Evolutionary conservation across 2,113 vertebrate genomes (phyloP).

Genomic region (Oreochromis spilurus): DNA sequence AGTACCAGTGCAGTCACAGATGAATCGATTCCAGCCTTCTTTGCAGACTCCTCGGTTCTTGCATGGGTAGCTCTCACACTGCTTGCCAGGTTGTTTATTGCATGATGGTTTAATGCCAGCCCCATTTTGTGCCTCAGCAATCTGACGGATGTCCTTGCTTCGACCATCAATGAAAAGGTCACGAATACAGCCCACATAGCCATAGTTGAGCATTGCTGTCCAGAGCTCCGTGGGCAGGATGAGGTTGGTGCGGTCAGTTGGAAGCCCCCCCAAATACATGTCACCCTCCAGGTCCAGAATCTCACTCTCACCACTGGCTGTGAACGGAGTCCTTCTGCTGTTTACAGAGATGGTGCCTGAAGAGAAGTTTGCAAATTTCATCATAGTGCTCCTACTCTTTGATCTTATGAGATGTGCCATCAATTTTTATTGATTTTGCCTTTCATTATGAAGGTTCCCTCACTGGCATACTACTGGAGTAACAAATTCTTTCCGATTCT

Average conservation of each 20-base stretch:
- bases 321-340: slow-evolving; percentile 93
- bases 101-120: slow-evolving; percentile 96
- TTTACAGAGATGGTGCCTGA: slow-evolving; percentile 97
- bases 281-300: slow-evolving; percentile 96
- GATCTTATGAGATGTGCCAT: not conserved
- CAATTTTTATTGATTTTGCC: not conserved
- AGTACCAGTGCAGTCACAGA: slow-evolving; percentile 95
- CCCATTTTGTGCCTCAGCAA: slow-evolving; percentile 90
- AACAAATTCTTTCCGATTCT: not conserved
- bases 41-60: slow-evolving; percentile 93
- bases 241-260: slow-evolving; percentile 85
- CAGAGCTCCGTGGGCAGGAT: slow-evolving; percentile 96
- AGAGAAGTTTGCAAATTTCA: not conserved
- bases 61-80: slow-evolving; percentile 94
- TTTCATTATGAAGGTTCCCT: not conserved
- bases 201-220: slow-evolving; percentile 98
- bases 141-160: slow-evolving; percentile 96
- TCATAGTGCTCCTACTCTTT: not conserved
- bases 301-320: slow-evolving; percentile 94
- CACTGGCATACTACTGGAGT: not conserved
- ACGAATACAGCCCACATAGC: slow-evolving; percentile 94
- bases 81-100: slow-evolving; percentile 83
- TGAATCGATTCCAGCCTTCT: slow-evolving; percentile 98
- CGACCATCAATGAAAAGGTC: slow-evolving; percentile 95
- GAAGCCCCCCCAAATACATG: slow-evolving; percentile 96